Evolutionary conservation across 2,113 vertebrate genomes (phyloP).

Genomic region (Papio anubis): DNA sequence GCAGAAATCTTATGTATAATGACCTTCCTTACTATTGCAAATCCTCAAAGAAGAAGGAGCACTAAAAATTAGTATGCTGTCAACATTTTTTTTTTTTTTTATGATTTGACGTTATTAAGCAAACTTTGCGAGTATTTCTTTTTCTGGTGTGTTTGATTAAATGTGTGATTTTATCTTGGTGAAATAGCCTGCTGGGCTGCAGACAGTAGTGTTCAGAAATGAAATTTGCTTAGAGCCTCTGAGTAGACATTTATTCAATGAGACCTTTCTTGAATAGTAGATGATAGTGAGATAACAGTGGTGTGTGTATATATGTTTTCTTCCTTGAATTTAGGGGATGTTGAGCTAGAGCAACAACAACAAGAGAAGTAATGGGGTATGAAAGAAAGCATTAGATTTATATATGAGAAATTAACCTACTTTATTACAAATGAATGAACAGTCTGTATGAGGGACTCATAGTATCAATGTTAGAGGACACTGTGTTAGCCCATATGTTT

Average conservation of each 20-base stretch:
- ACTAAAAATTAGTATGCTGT: conserved; percentile 82
- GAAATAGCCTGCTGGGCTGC: conserved; percentile 82
- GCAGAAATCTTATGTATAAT: conserved; percentile 77
- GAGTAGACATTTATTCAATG: conserved; percentile 85
- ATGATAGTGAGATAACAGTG: conserved; percentile 79
- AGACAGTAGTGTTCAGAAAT: conserved; percentile 84
- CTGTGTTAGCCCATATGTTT: not conserved
- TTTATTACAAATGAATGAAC: conserved; percentile 14
- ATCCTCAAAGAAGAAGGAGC: conserved; percentile 80
- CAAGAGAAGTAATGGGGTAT: not conserved
- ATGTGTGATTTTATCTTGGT: conserved; percentile 84
- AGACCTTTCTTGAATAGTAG: conserved; percentile 85
- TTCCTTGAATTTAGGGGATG: conserved; percentile 8
- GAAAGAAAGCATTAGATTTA: conserved; percentile 9
- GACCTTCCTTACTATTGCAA: conserved; percentile 79
- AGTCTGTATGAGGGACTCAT: not conserved
- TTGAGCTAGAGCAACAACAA: not conserved
- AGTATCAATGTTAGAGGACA: not conserved
- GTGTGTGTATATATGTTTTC: not conserved
- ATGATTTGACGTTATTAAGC: conserved; percentile 83
- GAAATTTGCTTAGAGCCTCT: conserved; percentile 85
- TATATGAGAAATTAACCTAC: conserved; percentile 33
- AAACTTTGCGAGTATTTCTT: conserved; percentile 81
- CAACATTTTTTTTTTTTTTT: conserved; percentile 78
- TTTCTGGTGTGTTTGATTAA: conserved; percentile 84